Conservation (phyloP, 1,140 invertebrate species). For the Dendrolimus kikuchii region DNA sequence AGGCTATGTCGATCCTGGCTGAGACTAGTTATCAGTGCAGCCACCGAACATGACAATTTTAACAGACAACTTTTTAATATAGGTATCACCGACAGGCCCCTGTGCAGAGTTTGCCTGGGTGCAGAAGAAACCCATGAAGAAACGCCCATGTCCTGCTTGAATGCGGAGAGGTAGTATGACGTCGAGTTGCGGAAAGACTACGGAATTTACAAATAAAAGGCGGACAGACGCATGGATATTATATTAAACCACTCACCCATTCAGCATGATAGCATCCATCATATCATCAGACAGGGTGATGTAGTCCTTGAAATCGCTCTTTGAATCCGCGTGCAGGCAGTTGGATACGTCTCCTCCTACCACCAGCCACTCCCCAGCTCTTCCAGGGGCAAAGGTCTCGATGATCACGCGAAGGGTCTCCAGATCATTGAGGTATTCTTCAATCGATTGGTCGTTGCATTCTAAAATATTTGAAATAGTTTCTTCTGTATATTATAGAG, state of each 20-base stretch:
- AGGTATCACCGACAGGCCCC: too few species aligned
- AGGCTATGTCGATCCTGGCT: too few species aligned
- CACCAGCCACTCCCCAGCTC: slow-evolving; percentile 52
- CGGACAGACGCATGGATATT: too few species aligned
- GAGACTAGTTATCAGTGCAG: too few species aligned
- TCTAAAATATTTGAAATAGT: slow-evolving; percentile 39
- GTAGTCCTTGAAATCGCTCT: slow-evolving; percentile 73
- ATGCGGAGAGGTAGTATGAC: too few species aligned
- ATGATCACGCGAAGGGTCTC: slow-evolving; percentile 73
- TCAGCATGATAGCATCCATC: slow-evolving; percentile 75
- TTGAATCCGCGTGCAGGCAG: slow-evolving; percentile 58
- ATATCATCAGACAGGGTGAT: slow-evolving; percentile 67
- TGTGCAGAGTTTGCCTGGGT: too few species aligned
- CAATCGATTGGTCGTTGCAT: slow-evolving; percentile 64
- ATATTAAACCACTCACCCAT: slow-evolving; percentile 71
- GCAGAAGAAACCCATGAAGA: too few species aligned
- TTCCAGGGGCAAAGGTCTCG: slow-evolving; percentile 68
- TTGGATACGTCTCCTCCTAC: slow-evolving; percentile 66
- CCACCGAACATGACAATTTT: too few species aligned
- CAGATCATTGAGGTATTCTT: slow-evolving; percentile 71
- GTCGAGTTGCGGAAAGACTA: too few species aligned
- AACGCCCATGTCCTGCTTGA: too few species aligned
- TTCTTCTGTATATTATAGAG: not conserved
- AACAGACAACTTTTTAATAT: too few species aligned
- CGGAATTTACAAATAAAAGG: too few species aligned